phyloP scores from a whole-genome alignment of 2,113 vertebrate species.

The Tachysurus fulvidraco region DNA sequence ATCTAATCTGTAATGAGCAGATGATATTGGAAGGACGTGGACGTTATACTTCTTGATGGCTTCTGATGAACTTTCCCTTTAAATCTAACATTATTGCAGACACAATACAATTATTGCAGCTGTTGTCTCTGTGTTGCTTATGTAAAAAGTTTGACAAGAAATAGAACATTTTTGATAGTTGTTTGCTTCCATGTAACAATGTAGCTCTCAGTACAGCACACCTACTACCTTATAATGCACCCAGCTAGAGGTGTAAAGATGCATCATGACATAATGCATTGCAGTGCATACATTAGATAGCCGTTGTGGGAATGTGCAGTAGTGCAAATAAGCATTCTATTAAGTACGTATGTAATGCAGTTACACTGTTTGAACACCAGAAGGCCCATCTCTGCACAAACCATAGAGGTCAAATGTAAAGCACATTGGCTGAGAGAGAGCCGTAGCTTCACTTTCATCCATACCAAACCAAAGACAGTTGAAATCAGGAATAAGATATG shows the following conservation, averaged over 20 bases:
- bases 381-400: background rate
- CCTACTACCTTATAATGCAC: background rate
- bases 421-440: background rate
- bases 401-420: background rate
- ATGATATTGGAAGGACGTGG: background rate
- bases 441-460: background rate
- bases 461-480: background rate
- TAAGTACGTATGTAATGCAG: background rate
- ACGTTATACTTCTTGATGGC: background rate
- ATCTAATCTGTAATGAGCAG: background rate
- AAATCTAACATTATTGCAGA: background rate
- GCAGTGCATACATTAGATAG: background rate
- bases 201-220: background rate
- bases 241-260: background rate
- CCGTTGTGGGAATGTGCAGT: background rate
- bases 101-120: no score
- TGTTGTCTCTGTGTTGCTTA: no score
- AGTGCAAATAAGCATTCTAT: background rate
- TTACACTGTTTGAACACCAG: background rate
- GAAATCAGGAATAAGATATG: background rate
- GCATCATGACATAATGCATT: no score
- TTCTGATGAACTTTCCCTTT: background rate
- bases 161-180: background rate
- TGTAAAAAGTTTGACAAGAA: background rate
- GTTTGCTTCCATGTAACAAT: no score